Evolutionary conservation across 2,888 invertebrate species (phyloP).

Genomic region (Oscheius sp.): DNA sequence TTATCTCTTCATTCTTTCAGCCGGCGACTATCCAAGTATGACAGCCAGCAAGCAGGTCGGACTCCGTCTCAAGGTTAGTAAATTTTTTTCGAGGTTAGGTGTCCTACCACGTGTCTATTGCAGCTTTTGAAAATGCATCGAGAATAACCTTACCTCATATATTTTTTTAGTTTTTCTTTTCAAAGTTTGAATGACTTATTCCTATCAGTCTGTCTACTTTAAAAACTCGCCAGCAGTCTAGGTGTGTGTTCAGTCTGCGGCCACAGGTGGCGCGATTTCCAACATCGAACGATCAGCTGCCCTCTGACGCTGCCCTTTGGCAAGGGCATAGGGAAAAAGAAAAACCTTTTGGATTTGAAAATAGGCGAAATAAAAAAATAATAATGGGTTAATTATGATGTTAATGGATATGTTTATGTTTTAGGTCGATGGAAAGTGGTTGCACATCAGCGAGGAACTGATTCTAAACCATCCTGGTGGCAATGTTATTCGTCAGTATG

Average conservation of each 20-base stretch:
- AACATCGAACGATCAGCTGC: conserved; percentile 20
- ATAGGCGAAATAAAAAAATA: no score
- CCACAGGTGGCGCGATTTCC: conserved; percentile 18
- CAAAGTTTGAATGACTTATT: neutral
- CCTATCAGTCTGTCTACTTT: neutral
- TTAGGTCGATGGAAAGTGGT: conserved; percentile 66
- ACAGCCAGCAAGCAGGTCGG: conserved; percentile 27
- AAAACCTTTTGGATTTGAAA: neutral
- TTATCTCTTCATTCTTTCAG: conserved; percentile 9
- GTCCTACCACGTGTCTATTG: neutral
- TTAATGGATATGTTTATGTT: neutral
- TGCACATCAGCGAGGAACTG: conserved; percentile 58
- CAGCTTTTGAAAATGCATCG: no score
- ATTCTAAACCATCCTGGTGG: conserved; percentile 67
- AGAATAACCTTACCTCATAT: neutral
- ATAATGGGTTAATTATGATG: neutral
- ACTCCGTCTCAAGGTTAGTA: conserved; percentile 29
- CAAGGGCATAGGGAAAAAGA: neutral
- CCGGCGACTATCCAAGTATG: conserved; percentile 20
- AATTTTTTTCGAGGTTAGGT: no score
- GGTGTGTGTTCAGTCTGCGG: conserved; percentile 12
- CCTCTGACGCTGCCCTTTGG: conserved; percentile 19
- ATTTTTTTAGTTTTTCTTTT: no score
- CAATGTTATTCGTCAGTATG: conserved; percentile 64
- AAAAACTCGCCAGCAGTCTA: conserved; percentile 9